These are phyloP conservation scores for Synanthedon tipuliformis DNA, from an alignment of 2,888 invertebrate genomes.

Conservation along the genomic window DNA sequence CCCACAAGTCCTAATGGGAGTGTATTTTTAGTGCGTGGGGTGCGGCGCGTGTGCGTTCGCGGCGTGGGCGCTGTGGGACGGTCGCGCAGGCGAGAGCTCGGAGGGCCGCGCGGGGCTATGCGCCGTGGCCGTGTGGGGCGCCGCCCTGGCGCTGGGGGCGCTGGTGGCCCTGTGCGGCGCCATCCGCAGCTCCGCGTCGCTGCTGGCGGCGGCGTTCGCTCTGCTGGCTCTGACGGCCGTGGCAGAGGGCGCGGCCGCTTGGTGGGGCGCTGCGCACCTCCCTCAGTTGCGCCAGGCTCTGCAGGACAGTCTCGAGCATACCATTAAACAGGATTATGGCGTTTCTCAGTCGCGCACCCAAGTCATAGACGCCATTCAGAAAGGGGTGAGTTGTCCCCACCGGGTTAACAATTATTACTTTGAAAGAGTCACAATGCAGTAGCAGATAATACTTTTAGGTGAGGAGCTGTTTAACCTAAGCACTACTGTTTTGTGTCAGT, in stretches of 20 bases:
- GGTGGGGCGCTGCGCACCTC: slow-evolving; percentile 56
- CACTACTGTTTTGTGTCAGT: no score
- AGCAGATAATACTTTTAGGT: no score
- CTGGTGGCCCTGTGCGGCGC: slow-evolving; percentile 25
- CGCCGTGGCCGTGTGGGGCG: slow-evolving; percentile 44
- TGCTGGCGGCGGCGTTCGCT: slow-evolving; percentile 46
- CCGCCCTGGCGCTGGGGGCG: slow-evolving; percentile 36
- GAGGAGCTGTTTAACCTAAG: no score
- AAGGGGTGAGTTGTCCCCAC: slow-evolving; percentile 22
- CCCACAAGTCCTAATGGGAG: slow-evolving; percentile 1
- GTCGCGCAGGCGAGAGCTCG: slow-evolving; percentile 33
- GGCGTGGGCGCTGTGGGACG: slow-evolving; percentile 40
- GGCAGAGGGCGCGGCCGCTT: slow-evolving; percentile 50
- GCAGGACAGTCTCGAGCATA: slow-evolving; percentile 24
- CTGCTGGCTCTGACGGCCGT: slow-evolving; percentile 46
- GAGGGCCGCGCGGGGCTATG: slow-evolving; percentile 44
- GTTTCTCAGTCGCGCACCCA: slow-evolving; percentile 35
- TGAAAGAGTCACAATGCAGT: no score
- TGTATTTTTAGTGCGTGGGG: slow-evolving; percentile 32
- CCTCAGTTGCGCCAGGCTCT: slow-evolving; percentile 39
- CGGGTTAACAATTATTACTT: no score
- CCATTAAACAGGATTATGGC: slow-evolving; percentile 45
- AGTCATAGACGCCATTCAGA: slow-evolving; percentile 47
- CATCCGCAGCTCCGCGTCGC: slow-evolving; percentile 32
- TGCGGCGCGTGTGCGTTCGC: slow-evolving; percentile 36